A percentile compares a stretch with the other conserved stretches of the same genome.
Evolutionary conservation across 1,140 invertebrate genomes (phyloP).

Genomic region (Drosophila sp.): DNA sequence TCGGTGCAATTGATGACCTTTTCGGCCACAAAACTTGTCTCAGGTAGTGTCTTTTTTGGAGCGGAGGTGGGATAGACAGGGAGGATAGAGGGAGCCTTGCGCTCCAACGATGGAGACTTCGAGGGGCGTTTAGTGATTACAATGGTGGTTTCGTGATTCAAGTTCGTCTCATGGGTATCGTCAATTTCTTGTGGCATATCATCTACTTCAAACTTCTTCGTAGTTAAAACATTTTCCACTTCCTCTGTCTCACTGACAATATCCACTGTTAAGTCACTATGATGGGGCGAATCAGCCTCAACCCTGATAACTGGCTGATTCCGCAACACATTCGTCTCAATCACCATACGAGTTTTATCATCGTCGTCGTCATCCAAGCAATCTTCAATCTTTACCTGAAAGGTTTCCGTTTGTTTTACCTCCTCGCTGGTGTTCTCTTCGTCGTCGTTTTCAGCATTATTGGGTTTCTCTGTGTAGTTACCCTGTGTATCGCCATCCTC

Average conservation of each 20-base stretch:
- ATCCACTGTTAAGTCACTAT: slow-evolving; percentile 42
- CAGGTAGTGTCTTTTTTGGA: slow-evolving; percentile 25
- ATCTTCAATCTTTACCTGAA: slow-evolving; percentile 76
- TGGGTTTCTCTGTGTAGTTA: slow-evolving; percentile 30
- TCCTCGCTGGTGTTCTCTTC: slow-evolving; percentile 23
- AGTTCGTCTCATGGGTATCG: slow-evolving; percentile 33
- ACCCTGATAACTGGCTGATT: slow-evolving; percentile 60
- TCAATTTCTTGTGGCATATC: not conserved
- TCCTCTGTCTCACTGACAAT: slow-evolving; percentile 41
- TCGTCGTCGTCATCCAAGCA: slow-evolving; percentile 75
- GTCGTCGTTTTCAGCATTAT: slow-evolving; percentile 30
- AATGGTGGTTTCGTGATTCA: slow-evolving; percentile 58
- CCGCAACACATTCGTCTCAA: slow-evolving; percentile 54
- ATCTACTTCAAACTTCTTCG: not conserved
- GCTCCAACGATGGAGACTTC: slow-evolving; percentile 46
- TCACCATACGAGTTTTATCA: slow-evolving; percentile 42
- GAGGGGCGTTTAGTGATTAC: slow-evolving; percentile 42
- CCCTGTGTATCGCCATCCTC: slow-evolving; percentile 78
- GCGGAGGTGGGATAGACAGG: not conserved
- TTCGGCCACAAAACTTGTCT: slow-evolving; percentile 53
- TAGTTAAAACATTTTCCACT: slow-evolving; percentile 4
- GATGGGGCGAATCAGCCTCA: slow-evolving; percentile 29
- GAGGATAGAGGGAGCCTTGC: not conserved
- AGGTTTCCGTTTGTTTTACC: slow-evolving; percentile 47
- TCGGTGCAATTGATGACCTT: slow-evolving; percentile 58